Base-by-base conservation (phyloP, 2,888 invertebrate genomes). In the Tortricodes alternella region DNA sequence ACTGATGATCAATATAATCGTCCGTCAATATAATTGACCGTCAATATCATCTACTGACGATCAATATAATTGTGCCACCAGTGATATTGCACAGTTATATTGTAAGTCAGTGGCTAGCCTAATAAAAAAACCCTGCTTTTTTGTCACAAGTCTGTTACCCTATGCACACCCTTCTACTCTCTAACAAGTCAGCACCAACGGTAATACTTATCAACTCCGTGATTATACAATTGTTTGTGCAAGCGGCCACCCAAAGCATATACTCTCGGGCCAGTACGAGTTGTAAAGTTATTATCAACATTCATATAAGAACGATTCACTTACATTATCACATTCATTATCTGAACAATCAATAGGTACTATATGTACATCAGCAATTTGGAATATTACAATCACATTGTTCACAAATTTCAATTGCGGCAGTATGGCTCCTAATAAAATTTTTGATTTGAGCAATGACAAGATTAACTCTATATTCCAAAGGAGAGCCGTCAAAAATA, bases 401-500 rank as follows among this genome's bases (percentile, higher is more conserved):
- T 78, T 76, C 71, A 70, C 66, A 78, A n/a, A 74, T 78, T 76
- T 73, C 72, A 77, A 84, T 85, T 83, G 87, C 86, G 83, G 83
- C 84, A 74, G 71, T 76, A 74, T 82, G 88, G 88, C 88, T 85
- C 87, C 72, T 83, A 76, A 78, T 84, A 85, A 79, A 79, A 83
- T 81, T 80, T 84, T 88, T 71, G 78, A 75, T 82, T 89, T 89
- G 89, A 89, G 89, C 89, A 89, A 89, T 80, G 80, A 79, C 74
- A 81, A 76, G 74, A 76, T 85, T 72, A 78, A 83, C 78, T 82
- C 75, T 78, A 72, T 74, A 76, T 75, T 81, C 88, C 85, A 89
- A 89, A 90, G 77, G 79, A 84, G 89, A 90, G 88, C 89, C 89
- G 70, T 87, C 81, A 72, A 85, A 88, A 87, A 89, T 84, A 88